These are phyloP conservation scores for Hetaerina titia DNA, from an alignment of 2,888 invertebrate genomes.

Conservation along the genomic window DNA sequence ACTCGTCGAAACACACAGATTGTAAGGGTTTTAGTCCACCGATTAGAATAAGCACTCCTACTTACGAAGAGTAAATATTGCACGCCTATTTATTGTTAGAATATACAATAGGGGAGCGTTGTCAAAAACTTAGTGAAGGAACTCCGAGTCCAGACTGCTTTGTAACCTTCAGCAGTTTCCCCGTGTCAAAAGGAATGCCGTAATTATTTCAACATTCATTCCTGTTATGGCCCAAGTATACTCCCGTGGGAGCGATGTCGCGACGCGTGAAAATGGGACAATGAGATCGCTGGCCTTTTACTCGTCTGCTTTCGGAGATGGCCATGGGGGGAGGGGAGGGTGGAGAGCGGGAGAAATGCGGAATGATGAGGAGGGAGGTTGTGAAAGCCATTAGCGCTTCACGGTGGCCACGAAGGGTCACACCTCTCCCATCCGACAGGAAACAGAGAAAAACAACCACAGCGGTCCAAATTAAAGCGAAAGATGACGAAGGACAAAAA, in stretches of 20 bases:
- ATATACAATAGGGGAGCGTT: too few species aligned
- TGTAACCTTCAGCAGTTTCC: background rate
- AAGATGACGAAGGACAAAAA: background rate
- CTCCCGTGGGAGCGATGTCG: background rate
- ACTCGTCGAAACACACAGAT: too few species aligned
- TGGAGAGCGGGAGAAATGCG: too few species aligned
- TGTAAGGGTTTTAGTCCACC: too few species aligned
- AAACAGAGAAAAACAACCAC: background rate
- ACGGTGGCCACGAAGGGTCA: background rate
- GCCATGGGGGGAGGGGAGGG: too few species aligned
- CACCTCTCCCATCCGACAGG: background rate
- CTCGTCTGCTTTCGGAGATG: background rate
- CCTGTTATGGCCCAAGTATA: background rate
- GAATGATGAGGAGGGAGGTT: background rate
- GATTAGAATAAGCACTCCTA: too few species aligned
- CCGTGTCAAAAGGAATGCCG: background rate
- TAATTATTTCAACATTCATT: background rate
- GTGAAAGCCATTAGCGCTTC: background rate
- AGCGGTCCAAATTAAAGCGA: background rate
- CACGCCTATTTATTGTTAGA: too few species aligned
- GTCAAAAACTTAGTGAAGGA: background rate
- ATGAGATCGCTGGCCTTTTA: background rate
- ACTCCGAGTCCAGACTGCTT: background rate
- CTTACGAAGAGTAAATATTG: too few species aligned
- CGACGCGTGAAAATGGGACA: conserved; percentile 19